Percentiles rank a stretch among this genome's conserved stretches.
Evolutionary conservation across 53 echinoderm and acorn worm genomes (phyloP).

Genomic region (Crossaster papposus): DNA sequence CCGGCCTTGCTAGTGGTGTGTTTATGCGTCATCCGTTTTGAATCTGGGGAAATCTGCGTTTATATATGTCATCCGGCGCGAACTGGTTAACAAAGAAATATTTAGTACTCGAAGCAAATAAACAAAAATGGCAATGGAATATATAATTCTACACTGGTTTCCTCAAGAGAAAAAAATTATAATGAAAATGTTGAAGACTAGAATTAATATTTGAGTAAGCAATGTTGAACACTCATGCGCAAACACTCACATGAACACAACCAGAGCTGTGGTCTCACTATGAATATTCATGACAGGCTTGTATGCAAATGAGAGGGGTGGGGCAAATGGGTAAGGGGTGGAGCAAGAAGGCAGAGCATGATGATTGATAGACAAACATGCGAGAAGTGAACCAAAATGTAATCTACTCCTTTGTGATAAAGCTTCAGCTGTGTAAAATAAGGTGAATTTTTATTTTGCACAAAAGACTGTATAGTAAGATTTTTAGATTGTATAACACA

Average conservation of each 20-base stretch:
- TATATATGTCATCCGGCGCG: no score
- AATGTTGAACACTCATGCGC: neutral
- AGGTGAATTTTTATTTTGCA: neutral
- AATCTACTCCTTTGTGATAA: neutral
- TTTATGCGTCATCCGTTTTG: no score
- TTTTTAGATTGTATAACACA: no score
- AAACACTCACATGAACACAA: slow-evolving; percentile 7
- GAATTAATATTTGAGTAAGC: neutral
- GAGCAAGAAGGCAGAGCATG: neutral
- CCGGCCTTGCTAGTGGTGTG: no score
- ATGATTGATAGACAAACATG: neutral
- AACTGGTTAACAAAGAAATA: no score
- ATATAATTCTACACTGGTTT: no score
- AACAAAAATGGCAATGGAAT: no score
- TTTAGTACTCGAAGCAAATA: no score
- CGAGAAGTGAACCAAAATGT: neutral
- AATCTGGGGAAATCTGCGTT: no score
- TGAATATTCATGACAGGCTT: neutral
- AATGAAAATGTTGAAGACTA: neutral
- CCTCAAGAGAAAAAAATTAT: neutral
- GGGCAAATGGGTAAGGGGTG: neutral
- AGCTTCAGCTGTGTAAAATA: neutral
- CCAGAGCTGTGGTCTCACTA: slow-evolving; percentile 11
- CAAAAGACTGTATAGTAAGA: no score
- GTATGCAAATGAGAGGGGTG: slow-evolving; percentile 9